Percentiles rank a stretch among this genome's conserved stretches.
These are phyloP conservation scores for Symphodus melops DNA, from an alignment of 2,113 vertebrate genomes.

Conservation along the genomic window DNA sequence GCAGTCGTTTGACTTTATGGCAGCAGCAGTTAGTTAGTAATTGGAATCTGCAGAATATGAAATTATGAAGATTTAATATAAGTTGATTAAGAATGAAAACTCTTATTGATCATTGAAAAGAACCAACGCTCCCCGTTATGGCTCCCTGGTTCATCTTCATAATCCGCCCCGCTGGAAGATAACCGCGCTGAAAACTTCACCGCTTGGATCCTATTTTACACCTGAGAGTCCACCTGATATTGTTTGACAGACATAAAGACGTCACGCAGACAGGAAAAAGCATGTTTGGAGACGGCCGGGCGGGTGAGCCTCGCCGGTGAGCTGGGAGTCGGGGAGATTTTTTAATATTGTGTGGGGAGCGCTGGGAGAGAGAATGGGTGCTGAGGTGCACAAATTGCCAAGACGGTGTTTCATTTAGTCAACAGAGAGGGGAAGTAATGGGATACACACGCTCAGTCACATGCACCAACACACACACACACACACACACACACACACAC, in stretches of 20 bases:
- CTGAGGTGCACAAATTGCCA: slow-evolving; percentile 62
- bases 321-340: slow-evolving; percentile 56
- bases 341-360: slow-evolving; percentile 67
- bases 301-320: slow-evolving; percentile 22
- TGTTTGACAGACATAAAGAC: slow-evolving; percentile 70
- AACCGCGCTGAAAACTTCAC: slow-evolving; percentile 27
- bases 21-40: slow-evolving; percentile 9
- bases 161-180: slow-evolving; percentile 33
- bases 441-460: slow-evolving; percentile 40
- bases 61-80: slow-evolving; percentile 51
- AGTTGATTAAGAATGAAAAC: slow-evolving; percentile 55
- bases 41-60: slow-evolving; percentile 22
- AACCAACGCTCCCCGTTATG: slow-evolving; percentile 28
- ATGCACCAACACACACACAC: background rate
- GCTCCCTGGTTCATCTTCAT: slow-evolving; percentile 28
- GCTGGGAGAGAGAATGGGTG: slow-evolving; percentile 61
- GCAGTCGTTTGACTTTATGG: background rate
- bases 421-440: slow-evolving; percentile 54
- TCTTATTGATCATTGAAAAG: slow-evolving; percentile 53
- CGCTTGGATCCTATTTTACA: slow-evolving; percentile 58
- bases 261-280: slow-evolving; percentile 36
- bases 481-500: slow-evolving; percentile 26
- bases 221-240: slow-evolving; percentile 62
- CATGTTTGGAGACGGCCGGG: slow-evolving; percentile 38
- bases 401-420: slow-evolving; percentile 64